phyloP scores from a whole-genome alignment of 2,888 invertebrate genomes.

The Peribatodes rhomboidaria region DNA sequence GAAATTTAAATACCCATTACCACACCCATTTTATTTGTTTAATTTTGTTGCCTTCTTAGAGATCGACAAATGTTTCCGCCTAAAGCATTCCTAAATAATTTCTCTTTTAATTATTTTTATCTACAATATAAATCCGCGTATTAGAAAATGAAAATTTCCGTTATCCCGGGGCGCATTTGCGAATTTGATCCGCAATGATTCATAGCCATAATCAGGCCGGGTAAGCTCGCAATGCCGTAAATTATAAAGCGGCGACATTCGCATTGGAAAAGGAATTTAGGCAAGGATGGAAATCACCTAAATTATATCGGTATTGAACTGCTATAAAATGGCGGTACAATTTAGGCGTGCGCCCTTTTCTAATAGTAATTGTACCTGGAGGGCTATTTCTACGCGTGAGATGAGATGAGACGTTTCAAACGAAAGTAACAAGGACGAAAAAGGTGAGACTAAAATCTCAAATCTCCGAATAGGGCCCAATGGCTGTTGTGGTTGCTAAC shows the following conservation, averaged over 20 bases:
- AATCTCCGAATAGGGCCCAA: too few species aligned
- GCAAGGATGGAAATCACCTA: constrained; percentile 38
- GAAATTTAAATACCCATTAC: too few species aligned
- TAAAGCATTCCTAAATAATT: constrained; percentile 6
- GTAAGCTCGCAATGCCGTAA: constrained; percentile 71
- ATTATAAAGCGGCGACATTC: constrained; percentile 75
- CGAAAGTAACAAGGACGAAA: too few species aligned
- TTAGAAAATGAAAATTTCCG: constrained; percentile 29
- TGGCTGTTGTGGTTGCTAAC: too few species aligned
- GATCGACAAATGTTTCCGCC: background rate
- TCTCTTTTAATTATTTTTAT: constrained; percentile 12
- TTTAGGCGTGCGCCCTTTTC: background rate
- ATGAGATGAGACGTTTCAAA: too few species aligned
- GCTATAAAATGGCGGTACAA: constrained; percentile 1
- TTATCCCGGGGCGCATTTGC: constrained; percentile 33
- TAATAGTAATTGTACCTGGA: background rate
- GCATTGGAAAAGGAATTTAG: constrained; percentile 72
- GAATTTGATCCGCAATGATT: constrained; percentile 51
- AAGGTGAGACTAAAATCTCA: too few species aligned
- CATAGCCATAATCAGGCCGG: constrained; percentile 66
- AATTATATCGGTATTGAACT: constrained; percentile 20
- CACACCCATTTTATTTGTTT: too few species aligned
- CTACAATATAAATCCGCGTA: constrained; percentile 15
- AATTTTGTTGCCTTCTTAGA: too few species aligned
- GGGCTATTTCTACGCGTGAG: too few species aligned